phyloP scores from a whole-genome alignment of 2,797 vertebrate genomes.

The Bradypus variegatus region DNA sequence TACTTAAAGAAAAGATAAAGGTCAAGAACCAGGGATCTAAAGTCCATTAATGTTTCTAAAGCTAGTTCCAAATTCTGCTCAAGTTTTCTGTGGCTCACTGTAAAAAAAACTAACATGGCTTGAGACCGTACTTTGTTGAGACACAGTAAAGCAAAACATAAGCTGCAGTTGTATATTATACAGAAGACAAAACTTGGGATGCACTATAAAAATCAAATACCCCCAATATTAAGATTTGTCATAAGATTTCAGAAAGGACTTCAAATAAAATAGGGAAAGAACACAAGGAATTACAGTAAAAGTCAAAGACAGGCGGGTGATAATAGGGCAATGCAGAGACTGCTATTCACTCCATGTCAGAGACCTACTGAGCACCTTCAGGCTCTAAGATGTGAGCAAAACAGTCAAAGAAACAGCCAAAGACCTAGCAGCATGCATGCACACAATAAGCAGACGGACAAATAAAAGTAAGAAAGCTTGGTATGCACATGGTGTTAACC shows the following conservation, averaged over 20 bases:
- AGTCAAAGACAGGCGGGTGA: too few relatives aligned
- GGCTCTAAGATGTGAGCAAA: not conserved
- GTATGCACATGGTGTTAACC: not conserved
- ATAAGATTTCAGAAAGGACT: not conserved
- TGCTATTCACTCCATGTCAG: not conserved
- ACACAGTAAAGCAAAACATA: not conserved
- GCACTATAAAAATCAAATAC: too few relatives aligned
- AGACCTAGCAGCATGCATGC: not conserved
- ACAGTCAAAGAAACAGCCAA: too few relatives aligned
- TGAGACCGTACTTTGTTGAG: not conserved
- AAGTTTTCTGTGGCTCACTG: not conserved
- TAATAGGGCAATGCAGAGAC: too few relatives aligned
- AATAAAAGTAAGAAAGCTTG: not conserved
- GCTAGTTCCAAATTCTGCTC: not conserved
- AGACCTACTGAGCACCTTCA: not conserved
- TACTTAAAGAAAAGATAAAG: not conserved
- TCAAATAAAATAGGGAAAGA: conserved; percentile 1
- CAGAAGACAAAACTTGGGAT: too few relatives aligned
- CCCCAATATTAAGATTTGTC: not conserved
- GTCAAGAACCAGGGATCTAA: not conserved
- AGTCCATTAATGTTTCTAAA: not conserved
- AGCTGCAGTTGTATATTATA: not conserved
- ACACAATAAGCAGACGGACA: not conserved
- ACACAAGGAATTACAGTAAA: not conserved
- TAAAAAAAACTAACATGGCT: not conserved